Base-by-base conservation (phyloP, 2,888 invertebrate genomes). In the Anarsia innoxiella region DNA sequence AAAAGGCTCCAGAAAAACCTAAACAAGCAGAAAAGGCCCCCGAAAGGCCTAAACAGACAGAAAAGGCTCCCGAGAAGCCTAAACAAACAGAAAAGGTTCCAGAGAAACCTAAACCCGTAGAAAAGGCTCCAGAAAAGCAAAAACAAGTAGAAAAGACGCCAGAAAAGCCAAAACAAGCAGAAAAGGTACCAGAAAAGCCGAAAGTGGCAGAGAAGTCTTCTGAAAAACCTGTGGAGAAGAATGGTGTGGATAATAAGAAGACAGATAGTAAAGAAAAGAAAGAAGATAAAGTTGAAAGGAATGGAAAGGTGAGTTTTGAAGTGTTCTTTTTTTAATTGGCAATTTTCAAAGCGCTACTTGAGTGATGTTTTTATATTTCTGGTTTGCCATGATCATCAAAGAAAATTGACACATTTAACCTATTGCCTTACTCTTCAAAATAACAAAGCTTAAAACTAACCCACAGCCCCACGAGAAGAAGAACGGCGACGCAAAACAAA, bases 251-350 rank as follows among this genome's bases (percentile, higher is more conserved):
- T 33, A 45, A 42, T 6, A 48, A 52, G 25, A 47, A 46, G 16
- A 33, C 45, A 1, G 56, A 60, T 8, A 44, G 26, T 28, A 47
- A 40, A 19, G 41, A 60, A 6, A 44, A 31, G 27, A 48, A 39
- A 30, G 59, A 65, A 2, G 41, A 42, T 19, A 66, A 64, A 49
- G 65, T 59, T 39, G 74, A 75, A 13, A 68, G 69, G 49, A 56
- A 45, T 48, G 59, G 47, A 42, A 79, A 78, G 67, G 79, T 79
- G 45, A 41, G 52, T 39, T 1, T 10, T 10, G n/a, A n/a, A n/a
- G n/a, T n/a, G n/a, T n/a, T n/a, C n/a, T n/a, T n/a, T n/a, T n/a
- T n/a, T n/a, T n/a, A n/a, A n/a, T n/a, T n/a, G n/a, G n/a, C n/a
- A n/a, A n/a, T n/a, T n/a, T n/a, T n/a, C n/a, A n/a, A n/a, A n/a